Evolutionary conservation across 2,888 invertebrate genomes (phyloP), one percentile per base, ranked within the genome.

Genomic region (Ischnura elegans): DNA sequence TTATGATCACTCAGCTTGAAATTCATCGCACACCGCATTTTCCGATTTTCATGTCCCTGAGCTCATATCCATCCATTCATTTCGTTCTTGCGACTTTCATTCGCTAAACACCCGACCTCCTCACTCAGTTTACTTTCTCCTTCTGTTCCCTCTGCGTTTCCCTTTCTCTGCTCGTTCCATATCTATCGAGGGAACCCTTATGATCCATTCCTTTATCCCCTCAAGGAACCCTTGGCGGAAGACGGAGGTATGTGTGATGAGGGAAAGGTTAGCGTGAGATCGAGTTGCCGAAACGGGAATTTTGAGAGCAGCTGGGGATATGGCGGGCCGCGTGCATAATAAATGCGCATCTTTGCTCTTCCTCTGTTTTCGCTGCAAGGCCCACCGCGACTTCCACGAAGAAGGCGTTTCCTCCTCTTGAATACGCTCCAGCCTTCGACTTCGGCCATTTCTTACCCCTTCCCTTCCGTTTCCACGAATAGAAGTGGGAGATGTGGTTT

Each of bases 181-280:
- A 90, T n/a, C 87, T n/a, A n/a, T n/a, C n/a, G 55, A 42, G 87
- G 55, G 29, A 90, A 61, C 90, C 61, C 61, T 90, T 66, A 66
- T 76, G 2, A 55, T 51, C 61, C 43, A 43, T 43, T 43, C 76
- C 76, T 16, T 76, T 36, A 5, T 13, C 16, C 76, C 36, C 36
- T n/a, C 61, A 19, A 36, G 36, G 29, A 87, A 90, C 61, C 90
- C 66, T 36, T 36, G 16, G 16, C 55, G 19, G 87, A 42, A 55
- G 43, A 10, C 55, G 36, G 87, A 29, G 51, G 29, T 47, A 25
- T 87, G n/a, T 87, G 10, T 16, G 87, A 19, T 36, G n/a, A 0
- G 13, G 85, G 10, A 29, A 4, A 13, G 42, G 42, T 4, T 13
- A 13, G 86, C 25, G 66, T 29, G 36, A 36, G 36, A 36, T 76